A percentile compares a stretch with the other conserved stretches of the same genome.
These are phyloP conservation scores for Sphaerodactylus townsendi DNA, from an alignment of 2,113 vertebrate species.

Conservation along the genomic window DNA sequence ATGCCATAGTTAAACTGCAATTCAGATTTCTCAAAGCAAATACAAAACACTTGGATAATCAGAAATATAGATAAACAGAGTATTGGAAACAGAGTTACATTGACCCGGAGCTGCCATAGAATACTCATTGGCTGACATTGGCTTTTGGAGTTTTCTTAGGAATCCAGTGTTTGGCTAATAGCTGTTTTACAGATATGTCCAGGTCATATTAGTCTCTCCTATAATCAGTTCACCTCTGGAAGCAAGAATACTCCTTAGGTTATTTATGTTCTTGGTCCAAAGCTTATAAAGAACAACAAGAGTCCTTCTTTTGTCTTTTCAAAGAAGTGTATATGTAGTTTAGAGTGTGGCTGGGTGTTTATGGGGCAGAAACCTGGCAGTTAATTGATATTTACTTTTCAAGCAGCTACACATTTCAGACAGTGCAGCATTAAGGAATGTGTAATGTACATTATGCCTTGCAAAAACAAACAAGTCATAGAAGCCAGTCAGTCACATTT, in stretches of 20 bases:
- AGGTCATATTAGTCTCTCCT: neutral
- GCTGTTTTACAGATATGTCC: neutral
- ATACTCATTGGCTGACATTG: neutral
- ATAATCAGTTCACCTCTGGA: conserved; percentile 10
- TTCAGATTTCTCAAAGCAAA: neutral
- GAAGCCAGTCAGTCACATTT: conserved; percentile 77
- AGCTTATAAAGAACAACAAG: conserved; percentile 43
- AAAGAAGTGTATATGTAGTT: conserved; percentile 47
- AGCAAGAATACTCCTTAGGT: conserved; percentile 24
- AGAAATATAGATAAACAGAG: neutral
- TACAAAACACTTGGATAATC: neutral
- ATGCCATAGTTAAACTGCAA: neutral
- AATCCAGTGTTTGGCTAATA: neutral
- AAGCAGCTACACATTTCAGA: conserved; percentile 76
- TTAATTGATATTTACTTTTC: conserved; percentile 83
- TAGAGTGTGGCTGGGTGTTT: conserved; percentile 66
- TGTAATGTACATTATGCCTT: conserved; percentile 72
- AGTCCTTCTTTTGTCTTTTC: conserved; percentile 61
- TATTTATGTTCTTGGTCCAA: conserved; percentile 28
- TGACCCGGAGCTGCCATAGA: neutral
- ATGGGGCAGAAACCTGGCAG: conserved; percentile 66
- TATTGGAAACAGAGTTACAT: neutral
- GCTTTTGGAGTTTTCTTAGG: neutral
- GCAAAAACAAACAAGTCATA: conserved; percentile 80
- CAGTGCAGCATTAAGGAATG: conserved; percentile 70